Base-by-base conservation (phyloP, 2,888 invertebrate species). In the Sphaerophoria taeniata region DNA sequence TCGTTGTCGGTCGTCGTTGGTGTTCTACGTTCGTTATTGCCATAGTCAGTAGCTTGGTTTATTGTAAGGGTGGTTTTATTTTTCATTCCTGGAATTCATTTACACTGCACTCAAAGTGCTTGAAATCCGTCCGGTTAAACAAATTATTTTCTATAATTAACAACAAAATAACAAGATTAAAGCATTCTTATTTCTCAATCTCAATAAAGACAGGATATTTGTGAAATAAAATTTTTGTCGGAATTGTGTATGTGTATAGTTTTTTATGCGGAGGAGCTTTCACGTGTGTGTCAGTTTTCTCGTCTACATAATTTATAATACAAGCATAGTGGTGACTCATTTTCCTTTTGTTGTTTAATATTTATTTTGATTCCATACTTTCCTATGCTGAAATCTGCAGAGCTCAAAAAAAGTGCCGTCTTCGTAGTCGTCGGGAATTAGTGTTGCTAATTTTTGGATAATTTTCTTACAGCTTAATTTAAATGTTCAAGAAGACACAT, bases 281-380 rank as follows among this genome's bases (percentile, higher is more conserved):
- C 14, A 39, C 47, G 70, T 47, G 16, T 75, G 65, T 73, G 67
- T 69, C 60, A 69, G 45, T 61, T 79, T 78, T 79, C 73, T 67
- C 67, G 60, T 45, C 33, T 78, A 65, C 67, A 72, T 58, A 65
- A 72, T 60, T 51, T 51, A 73, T 31, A 73, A 12, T 3, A 43
- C 12, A 24, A 74, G 69, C 61, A 39, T 61, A 74, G 69, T 60
- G 81, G 73, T 82, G 82, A 82, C 77, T 82, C 82, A 82, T 82
- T 77, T 39, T 82, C 77, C 69, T 77, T 65, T 58, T 60, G 58
- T 81, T 76, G 53, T 71, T 78, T 78, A 58, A 65, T 58, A 72
- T 58, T 55, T 72, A 60, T 60, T 67, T 79, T 79, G 67, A 67
- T 73, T 58, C 39, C 58, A 58, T 16, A 36, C 56, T 5, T n/a